These are phyloP conservation scores for Synanthedon myopaeformis DNA, from an alignment of 2,888 invertebrate species.

Conservation along the genomic window DNA sequence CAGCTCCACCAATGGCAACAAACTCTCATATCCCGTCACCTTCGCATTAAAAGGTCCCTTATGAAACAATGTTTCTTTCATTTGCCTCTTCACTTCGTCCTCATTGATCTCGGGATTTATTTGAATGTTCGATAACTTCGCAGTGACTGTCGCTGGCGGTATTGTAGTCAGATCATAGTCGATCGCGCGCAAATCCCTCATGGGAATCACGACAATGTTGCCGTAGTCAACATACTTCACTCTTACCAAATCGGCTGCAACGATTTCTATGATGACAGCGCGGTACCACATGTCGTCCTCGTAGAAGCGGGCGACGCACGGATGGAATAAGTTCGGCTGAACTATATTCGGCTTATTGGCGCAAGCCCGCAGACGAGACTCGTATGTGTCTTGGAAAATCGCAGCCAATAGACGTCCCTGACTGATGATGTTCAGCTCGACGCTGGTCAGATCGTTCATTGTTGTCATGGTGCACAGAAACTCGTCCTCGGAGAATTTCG, in stretches of 20 bases:
- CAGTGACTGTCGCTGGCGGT: slow-evolving; percentile 65
- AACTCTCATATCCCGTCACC: slow-evolving; percentile 21
- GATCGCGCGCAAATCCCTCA: slow-evolving; percentile 58
- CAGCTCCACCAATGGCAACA: slow-evolving; percentile 37
- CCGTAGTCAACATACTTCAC: slow-evolving; percentile 83
- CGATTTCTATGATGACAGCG: slow-evolving; percentile 71
- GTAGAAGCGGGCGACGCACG: slow-evolving; percentile 74
- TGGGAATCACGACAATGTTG: slow-evolving; percentile 68
- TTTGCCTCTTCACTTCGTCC: slow-evolving; percentile 30
- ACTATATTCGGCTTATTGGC: too few species aligned
- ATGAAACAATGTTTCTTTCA: slow-evolving; percentile 31
- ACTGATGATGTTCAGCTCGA: too few species aligned
- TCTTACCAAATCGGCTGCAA: slow-evolving; percentile 49
- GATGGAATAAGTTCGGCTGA: too few species aligned
- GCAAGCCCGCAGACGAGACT: too few species aligned
- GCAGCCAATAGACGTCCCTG: too few species aligned
- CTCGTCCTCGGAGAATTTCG: too few species aligned
- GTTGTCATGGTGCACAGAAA: too few species aligned
- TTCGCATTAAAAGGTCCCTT: slow-evolving; percentile 41
- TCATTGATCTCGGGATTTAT: slow-evolving; percentile 36
- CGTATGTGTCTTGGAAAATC: too few species aligned
- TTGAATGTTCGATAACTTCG: slow-evolving; percentile 45
- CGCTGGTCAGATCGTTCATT: too few species aligned
- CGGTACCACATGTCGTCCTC: slow-evolving; percentile 80
- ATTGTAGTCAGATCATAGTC: slow-evolving; percentile 55